A percentile compares a stretch with the other conserved stretches of the same genome.
Evolutionary conservation across 2,888 invertebrate species (phyloP).

Genomic region (Tanytarsus gracilentus): DNA sequence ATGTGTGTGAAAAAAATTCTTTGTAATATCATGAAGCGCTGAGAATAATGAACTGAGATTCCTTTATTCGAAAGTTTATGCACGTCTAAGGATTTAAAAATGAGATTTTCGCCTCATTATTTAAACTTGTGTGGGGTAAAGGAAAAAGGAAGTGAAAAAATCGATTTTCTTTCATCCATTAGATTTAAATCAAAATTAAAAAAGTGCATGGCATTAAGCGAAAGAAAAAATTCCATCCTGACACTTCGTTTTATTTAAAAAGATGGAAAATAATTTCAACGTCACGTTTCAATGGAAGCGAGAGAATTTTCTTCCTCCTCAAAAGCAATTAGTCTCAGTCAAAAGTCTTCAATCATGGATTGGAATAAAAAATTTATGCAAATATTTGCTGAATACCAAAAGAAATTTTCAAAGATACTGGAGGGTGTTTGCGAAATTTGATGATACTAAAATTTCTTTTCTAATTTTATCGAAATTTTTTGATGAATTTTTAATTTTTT

Average conservation of each 20-base stretch:
- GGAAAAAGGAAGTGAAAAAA: not conserved
- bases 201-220: not conserved
- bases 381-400: constrained; percentile 19
- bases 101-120: not conserved
- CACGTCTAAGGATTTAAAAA: not conserved
- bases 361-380: constrained; percentile 6
- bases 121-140: not conserved
- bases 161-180: not conserved
- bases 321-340: constrained; percentile 17
- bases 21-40: not conserved
- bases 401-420: too few species aligned
- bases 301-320: not conserved
- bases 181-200: not conserved
- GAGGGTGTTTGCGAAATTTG: too few species aligned
- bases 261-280: not conserved
- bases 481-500: too few species aligned
- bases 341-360: not conserved
- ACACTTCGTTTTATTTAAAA: not conserved
- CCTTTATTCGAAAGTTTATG: not conserved
- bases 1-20: not conserved
- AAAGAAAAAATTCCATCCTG: not conserved
- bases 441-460: not conserved
- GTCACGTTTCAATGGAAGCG: not conserved
- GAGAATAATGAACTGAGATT: not conserved
- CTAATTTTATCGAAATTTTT: constrained; percentile 17